Evolutionary conservation across 2,888 invertebrate genomes (phyloP), one percentile per base, ranked within the genome.

Genomic region (Chrysotoxum bicinctum): DNA sequence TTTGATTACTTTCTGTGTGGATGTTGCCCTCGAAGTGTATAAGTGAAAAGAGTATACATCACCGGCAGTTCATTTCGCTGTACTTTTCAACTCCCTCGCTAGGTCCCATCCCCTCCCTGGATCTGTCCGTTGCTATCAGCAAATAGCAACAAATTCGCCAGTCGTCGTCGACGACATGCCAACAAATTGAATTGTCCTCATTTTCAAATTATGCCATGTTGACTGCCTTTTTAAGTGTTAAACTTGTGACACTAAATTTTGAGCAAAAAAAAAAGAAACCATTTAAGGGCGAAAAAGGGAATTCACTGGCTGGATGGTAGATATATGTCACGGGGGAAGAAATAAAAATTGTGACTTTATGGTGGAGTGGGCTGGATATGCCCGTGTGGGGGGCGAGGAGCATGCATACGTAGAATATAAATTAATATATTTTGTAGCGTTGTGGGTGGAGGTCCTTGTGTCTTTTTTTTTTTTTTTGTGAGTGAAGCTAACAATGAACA

Each of bases 171-270:
- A 69, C 35, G 69, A 56, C 62, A 70, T 70, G 69, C 72, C 68
- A 84, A 79, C 84, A 84, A 84, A 84, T 84, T 84, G 75, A 84
- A 84, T 84, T 84, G 80, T 79, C 84, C 84, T 84, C 79, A 80
- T 80, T 84, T 76, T 60, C 79, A 84, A 84, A 84, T 80, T 76
- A 84, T 80, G 84, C 75, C 79, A 76, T 84, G 79, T 84, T 84
- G 84, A 84, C 75, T 84, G 84, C 52, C 58, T 48, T 84, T 80
- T 84, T 80, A 84, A 84, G 80, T 79, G 79, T 79, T 76, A 66
- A 84, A 79, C 75, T 84, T 80, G 66, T 84, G 84, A 80, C 79
- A 79, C 72, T 79, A 84, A 84, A 84, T 84, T 79, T 80, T 14
- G 19, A 60, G 26, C 45, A 35, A 62, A 69, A 69, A 58, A 32